Percentiles rank a stretch among this genome's conserved stretches.
phyloP scores from a whole-genome alignment of 2,113 vertebrate genomes.

The Aegotheles bennettii region DNA sequence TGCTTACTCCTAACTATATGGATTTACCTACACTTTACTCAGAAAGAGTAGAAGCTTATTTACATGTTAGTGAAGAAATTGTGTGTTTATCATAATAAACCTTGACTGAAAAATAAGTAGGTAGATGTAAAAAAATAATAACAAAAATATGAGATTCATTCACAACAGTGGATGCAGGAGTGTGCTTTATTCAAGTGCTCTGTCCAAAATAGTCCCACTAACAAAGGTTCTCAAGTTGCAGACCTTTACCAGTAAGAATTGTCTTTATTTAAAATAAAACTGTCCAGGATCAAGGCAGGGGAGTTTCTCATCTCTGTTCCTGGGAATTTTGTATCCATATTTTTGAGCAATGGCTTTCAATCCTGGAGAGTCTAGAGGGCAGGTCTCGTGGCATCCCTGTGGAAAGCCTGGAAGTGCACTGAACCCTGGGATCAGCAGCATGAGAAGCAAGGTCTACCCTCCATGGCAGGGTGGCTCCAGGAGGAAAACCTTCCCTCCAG shows the following conservation, averaged over 20 bases:
- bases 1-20: neutral
- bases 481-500: neutral
- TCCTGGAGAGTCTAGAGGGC: neutral
- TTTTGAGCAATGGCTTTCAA: neutral
- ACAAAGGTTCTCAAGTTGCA: neutral
- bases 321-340: neutral
- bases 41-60: neutral
- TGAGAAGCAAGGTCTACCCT: neutral
- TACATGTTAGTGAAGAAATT: neutral
- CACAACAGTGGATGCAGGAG: too few species aligned
- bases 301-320: neutral
- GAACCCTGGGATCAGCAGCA: neutral
- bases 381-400: neutral
- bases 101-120: too few species aligned
- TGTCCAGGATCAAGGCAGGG: neutral
- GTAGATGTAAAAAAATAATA: too few species aligned
- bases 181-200: neutral
- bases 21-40: neutral
- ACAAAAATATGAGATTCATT: too few species aligned
- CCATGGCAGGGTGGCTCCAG: neutral
- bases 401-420: neutral
- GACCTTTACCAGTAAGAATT: neutral
- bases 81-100: neutral
- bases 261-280: neutral
- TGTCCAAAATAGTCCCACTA: neutral